phyloP scores from a whole-genome alignment of 2,888 invertebrate genomes.

The Drosophila tanythrix region DNA sequence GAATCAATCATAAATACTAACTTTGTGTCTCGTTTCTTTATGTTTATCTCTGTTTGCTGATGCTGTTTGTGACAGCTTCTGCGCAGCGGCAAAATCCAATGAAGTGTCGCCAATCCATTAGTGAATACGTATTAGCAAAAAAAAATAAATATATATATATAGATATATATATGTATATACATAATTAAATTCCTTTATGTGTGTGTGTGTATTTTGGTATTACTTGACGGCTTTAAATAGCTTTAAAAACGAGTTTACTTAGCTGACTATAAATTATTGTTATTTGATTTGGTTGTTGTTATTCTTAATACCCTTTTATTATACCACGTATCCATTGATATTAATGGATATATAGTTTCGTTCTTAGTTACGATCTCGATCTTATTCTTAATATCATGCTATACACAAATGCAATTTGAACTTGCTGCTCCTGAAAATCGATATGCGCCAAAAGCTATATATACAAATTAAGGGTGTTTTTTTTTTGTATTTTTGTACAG shows the following conservation, averaged over 20 bases:
- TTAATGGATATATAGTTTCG: neutral
- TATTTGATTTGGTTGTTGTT: constrained; percentile 17
- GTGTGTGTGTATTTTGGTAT: constrained; percentile 31
- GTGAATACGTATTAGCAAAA: constrained; percentile 63
- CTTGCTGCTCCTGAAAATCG: neutral
- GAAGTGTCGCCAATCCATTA: constrained; percentile 57
- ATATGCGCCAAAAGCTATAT: neutral
- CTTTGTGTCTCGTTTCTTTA: constrained; percentile 5
- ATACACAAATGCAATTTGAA: neutral
- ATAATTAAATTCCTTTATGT: constrained; percentile 21
- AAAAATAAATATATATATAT: neutral
- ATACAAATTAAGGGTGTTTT: neutral
- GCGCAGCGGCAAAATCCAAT: constrained; percentile 35
- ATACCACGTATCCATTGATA: neutral
- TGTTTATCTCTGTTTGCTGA: constrained; percentile 1
- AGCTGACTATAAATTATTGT: constrained; percentile 15
- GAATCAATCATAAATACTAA: constrained; percentile 57
- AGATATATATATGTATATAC: neutral
- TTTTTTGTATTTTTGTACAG: neutral
- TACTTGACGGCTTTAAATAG: constrained; percentile 46
- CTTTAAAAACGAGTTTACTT: constrained; percentile 40
- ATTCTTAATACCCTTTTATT: constrained; percentile 8
- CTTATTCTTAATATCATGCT: neutral
- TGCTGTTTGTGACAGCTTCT: constrained; percentile 34
- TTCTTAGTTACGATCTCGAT: neutral